Evolutionary conservation across 2,888 invertebrate species (phyloP).

Genomic region (Neoaliturus tenellus): DNA sequence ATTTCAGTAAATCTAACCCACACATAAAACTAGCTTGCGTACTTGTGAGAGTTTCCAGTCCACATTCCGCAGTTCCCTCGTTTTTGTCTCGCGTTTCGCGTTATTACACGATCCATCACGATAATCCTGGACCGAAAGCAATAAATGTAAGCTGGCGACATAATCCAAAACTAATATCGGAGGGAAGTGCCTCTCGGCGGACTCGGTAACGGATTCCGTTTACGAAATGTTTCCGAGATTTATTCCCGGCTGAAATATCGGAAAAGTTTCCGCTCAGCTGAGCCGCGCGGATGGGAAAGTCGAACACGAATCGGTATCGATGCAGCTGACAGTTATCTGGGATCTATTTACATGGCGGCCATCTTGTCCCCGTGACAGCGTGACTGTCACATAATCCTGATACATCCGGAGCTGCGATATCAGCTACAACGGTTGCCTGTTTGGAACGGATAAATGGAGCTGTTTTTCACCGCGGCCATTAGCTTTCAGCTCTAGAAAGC

Average conservation of each 20-base stretch:
- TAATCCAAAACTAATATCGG: not conserved
- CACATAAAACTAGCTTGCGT: too few relatives aligned
- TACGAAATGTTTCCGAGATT: conserved; percentile 47
- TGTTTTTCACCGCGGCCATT: not conserved
- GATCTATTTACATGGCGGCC: conserved; percentile 34
- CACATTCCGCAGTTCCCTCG: too few relatives aligned
- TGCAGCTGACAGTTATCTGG: conserved; percentile 23
- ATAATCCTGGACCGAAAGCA: not conserved
- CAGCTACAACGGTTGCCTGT: not conserved
- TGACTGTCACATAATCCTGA: not conserved
- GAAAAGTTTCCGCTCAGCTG: conserved; percentile 30
- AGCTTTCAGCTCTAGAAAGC: not conserved
- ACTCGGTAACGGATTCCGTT: conserved; percentile 45
- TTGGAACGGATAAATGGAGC: not conserved
- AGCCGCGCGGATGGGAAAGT: not conserved
- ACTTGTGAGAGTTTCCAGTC: too few relatives aligned
- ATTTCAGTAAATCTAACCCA: too few relatives aligned
- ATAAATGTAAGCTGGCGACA: not conserved
- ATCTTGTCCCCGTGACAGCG: not conserved
- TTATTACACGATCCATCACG: not conserved
- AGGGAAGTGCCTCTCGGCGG: not conserved
- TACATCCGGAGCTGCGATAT: not conserved
- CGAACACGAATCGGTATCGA: conserved; percentile 4
- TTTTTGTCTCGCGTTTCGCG: too few relatives aligned
- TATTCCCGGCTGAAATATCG: conserved; percentile 46